A percentile compares a stretch with the other conserved stretches of the same genome.
Evolutionary conservation across 2,113 vertebrate genomes (phyloP).

Genomic region (Chunga burmeisteri): DNA sequence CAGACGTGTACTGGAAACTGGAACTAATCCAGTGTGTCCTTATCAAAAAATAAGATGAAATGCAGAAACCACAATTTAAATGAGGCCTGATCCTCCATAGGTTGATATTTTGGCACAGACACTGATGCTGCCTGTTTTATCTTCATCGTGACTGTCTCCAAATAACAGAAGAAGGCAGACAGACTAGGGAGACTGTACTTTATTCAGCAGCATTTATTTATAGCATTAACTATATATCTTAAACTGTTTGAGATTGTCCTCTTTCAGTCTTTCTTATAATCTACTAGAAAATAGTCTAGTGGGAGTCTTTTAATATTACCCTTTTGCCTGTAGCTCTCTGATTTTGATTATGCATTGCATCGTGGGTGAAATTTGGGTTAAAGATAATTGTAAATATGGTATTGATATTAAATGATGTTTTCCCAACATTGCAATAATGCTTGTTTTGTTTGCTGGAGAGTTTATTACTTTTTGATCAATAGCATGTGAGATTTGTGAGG

Average conservation of each 20-base stretch:
- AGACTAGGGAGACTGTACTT: neutral
- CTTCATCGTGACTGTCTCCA: neutral
- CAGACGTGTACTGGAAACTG: neutral
- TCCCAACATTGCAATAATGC: constrained; percentile 91
- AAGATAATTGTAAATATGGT: constrained; percentile 90
- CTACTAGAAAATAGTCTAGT: constrained; percentile 20
- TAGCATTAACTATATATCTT: neutral
- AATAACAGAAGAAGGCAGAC: neutral
- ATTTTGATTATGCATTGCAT: constrained; percentile 74
- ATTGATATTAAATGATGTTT: constrained; percentile 92
- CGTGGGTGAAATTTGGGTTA: constrained; percentile 81
- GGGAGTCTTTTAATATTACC: neutral
- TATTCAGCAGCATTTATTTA: constrained; percentile 30
- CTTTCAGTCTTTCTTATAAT: constrained; percentile 1
- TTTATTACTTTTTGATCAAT: constrained; percentile 95
- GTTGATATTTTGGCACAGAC: neutral
- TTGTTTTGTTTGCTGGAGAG: constrained; percentile 89
- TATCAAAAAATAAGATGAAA: neutral
- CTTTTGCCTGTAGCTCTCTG: constrained; percentile 56
- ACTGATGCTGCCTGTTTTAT: neutral
- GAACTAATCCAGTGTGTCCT: neutral
- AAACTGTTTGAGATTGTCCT: constrained; percentile 3
- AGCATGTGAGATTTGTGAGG: constrained; percentile 88
- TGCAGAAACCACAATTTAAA: neutral
- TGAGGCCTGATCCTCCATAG: neutral